A percentile compares a stretch with the other conserved stretches of the same genome.
phyloP scores from a whole-genome alignment of 2,113 vertebrate genomes.

The Dromas ardeola region DNA sequence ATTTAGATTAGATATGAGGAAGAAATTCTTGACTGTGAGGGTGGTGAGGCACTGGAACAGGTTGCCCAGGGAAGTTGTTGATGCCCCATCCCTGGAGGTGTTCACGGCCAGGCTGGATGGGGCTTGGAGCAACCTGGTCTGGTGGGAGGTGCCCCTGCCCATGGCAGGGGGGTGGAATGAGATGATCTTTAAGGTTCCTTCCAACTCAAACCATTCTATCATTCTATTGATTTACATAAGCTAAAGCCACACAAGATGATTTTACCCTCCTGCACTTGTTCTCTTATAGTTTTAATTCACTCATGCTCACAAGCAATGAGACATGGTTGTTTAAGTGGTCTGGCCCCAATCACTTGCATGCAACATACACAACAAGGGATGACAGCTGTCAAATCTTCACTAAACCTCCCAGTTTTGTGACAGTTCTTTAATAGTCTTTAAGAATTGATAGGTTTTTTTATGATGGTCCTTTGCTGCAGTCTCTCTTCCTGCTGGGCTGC shows the following conservation, averaged over 20 bases:
- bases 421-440: neutral
- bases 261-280: rapidly evolving
- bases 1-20: neutral
- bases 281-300: neutral
- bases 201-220: neutral
- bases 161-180: neutral
- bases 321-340: neutral
- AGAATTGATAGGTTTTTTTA: neutral
- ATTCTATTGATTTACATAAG: neutral
- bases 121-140: neutral
- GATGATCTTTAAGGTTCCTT: neutral
- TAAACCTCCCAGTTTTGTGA: neutral
- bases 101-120: neutral
- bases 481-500: neutral
- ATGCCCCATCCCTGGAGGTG: neutral
- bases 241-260: neutral
- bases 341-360: rapidly evolving
- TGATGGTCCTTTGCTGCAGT: neutral
- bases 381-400: neutral
- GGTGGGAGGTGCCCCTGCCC: neutral
- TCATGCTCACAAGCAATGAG: neutral
- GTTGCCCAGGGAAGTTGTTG: neutral
- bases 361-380: neutral
- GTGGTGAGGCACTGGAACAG: neutral
- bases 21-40: neutral